Conservation (phyloP, 2,113 vertebrate genomes). For the Ranitomeya imitator region DNA sequence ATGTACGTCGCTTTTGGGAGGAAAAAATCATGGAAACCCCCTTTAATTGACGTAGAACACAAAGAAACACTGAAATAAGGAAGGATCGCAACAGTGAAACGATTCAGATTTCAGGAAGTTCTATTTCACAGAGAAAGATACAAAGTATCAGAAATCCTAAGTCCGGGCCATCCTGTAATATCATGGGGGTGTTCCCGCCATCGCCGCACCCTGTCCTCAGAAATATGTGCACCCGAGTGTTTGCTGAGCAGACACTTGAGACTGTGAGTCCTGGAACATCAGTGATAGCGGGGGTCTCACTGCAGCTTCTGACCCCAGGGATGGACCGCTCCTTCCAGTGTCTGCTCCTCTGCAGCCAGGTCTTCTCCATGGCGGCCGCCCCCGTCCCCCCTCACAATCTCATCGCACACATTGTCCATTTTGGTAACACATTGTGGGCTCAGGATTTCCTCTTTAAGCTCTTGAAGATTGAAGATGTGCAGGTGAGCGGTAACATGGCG, state of each 20-base stretch:
- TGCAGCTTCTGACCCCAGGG: neutral
- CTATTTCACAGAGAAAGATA: too few species aligned
- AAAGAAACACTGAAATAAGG: too few species aligned
- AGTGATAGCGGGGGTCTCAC: neutral
- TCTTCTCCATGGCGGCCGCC: neutral
- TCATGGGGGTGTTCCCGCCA: too few species aligned
- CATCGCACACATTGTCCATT: neutral
- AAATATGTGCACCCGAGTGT: neutral
- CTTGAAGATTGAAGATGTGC: neutral
- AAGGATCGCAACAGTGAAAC: too few species aligned
- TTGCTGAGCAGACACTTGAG: neutral
- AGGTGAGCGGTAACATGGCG: neutral
- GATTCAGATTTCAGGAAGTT: too few species aligned
- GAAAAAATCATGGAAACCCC: too few species aligned
- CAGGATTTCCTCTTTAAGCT: neutral
- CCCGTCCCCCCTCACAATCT: neutral
- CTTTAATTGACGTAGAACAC: too few species aligned
- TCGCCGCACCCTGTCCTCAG: neutral
- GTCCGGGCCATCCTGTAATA: neutral
- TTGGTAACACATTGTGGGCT: neutral
- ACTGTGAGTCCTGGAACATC: neutral
- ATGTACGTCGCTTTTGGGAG: too few species aligned
- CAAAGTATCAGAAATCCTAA: neutral
- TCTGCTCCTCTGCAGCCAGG: neutral
- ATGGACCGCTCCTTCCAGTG: neutral